Evolutionary conservation across 1,140 invertebrate species (phyloP), one percentile per base, ranked within the genome.

Genomic region (Lepidurus arcticus): DNA sequence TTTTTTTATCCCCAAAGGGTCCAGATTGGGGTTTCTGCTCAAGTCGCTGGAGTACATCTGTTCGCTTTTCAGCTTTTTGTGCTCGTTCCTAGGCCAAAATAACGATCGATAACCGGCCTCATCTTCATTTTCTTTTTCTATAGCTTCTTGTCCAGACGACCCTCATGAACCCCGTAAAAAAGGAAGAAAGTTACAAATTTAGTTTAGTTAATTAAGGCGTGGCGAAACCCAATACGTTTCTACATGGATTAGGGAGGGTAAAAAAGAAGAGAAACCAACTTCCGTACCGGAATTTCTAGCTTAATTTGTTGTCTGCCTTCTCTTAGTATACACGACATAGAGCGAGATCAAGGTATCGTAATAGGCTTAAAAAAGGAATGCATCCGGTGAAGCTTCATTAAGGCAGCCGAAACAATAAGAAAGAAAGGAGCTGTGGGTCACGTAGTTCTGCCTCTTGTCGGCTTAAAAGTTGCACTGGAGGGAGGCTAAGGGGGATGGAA

Each of bases 21-120:
- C 53, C 21, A 21, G 53, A 21, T 65, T 21, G 53, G 53, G 53
- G 53, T 65, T 65, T 65, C 53, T 65, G 53, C 21, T 65, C 53
- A 16, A 47, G 45, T 47, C 53, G 21, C 9, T 65, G 53, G 16
- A 13, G 53, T 65, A 13, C 53, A 21, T 65, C 53, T 65, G 9
- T 65, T 65, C 53, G 53, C 53, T 65, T 65, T 65, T 65, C 53
- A 65, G 53, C 53, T 65, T 65, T 65, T 65, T 65, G 53, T 13
- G 53, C 53, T 65, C 21, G 53, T 65, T 65, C 53, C 53, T 21
- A 65, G 53, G 53, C 53, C 53, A 9, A 65, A 65, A 65, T 65
- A 65, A 65, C 53, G 53, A 65, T 65, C 53, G 53, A 65, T 65
- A 65, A 65, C 53, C 53, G n/a, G 53, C 53, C 53, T 21, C n/a